Percentiles rank a stretch among this genome's conserved stretches.
These are phyloP conservation scores for Triplophysa siluroides DNA, from an alignment of 2,113 vertebrate genomes.

Conservation along the genomic window DNA sequence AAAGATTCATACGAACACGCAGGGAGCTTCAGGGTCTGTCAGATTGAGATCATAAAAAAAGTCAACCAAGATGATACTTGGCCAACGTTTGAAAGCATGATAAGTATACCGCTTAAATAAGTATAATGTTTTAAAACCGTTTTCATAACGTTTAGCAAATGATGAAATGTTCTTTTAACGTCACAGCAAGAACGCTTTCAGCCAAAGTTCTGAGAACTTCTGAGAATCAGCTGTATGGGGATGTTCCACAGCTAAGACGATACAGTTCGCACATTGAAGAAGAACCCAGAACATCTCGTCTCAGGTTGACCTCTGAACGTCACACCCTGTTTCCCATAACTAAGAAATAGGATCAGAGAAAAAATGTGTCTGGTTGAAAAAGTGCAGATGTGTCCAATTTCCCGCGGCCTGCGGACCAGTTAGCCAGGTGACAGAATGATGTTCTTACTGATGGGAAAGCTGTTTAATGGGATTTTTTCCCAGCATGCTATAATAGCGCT, in stretches of 20 bases:
- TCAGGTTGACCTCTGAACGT: slow-evolving; percentile 10
- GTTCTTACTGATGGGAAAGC: slow-evolving; percentile 35
- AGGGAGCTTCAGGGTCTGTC: not conserved
- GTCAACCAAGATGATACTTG: not conserved
- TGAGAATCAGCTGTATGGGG: no score
- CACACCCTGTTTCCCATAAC: not conserved
- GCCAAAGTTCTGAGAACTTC: no score
- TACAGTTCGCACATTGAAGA: not conserved
- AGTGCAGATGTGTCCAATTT: slow-evolving; percentile 26
- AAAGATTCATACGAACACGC: no score
- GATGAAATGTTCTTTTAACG: no score
- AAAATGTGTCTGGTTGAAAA: not conserved
- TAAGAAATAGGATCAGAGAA: slow-evolving; percentile 1
- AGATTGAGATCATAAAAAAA: not conserved
- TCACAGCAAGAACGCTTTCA: no score
- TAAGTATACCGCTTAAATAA: no score
- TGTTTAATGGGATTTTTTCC: slow-evolving; percentile 46
- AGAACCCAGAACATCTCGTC: slow-evolving; percentile 7
- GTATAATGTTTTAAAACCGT: no score
- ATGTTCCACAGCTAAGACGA: not conserved
- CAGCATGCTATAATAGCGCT: slow-evolving; percentile 37
- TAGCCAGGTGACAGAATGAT: slow-evolving; percentile 45
- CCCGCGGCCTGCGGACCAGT: slow-evolving; percentile 19
- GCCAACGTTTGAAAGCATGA: not conserved
- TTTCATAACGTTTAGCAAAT: no score